These are phyloP conservation scores for Hypena proboscidalis DNA, from an alignment of 2,888 invertebrate genomes.

Conservation along the genomic window DNA sequence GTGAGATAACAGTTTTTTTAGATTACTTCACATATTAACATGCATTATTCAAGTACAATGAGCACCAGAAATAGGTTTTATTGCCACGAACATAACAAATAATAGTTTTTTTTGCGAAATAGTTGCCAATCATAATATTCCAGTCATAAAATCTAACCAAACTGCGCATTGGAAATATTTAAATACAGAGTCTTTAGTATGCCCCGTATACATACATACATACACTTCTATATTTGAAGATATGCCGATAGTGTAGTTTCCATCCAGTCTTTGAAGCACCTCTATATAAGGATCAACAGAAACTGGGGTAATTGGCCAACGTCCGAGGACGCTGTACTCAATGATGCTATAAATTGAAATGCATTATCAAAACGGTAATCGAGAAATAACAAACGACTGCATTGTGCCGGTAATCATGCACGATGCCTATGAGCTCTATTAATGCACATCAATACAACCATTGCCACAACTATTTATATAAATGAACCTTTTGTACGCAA, in stretches of 20 bases:
- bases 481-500: constrained; percentile 30
- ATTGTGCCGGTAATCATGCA: constrained; percentile 60
- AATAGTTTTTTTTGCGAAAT: too few species aligned
- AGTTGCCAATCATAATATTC: too few species aligned
- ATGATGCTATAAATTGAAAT: constrained; percentile 78
- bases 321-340: constrained; percentile 59
- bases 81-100: too few species aligned
- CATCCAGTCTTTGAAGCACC: constrained; percentile 34
- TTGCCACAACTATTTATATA: constrained; percentile 48
- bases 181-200: not conserved
- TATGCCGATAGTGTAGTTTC: constrained; percentile 18
- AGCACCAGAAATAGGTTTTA: too few species aligned
- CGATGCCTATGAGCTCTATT: constrained; percentile 58
- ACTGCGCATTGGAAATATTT: too few species aligned
- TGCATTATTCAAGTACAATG: too few species aligned
- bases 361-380: constrained; percentile 75
- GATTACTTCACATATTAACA: too few species aligned
- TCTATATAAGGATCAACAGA: constrained; percentile 45
- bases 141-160: too few species aligned
- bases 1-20: too few species aligned
- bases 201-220: not conserved
- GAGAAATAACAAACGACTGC: constrained; percentile 66
- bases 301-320: constrained; percentile 70
- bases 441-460: constrained; percentile 55
- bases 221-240: not conserved